Conservation (phyloP, 2,888 invertebrate species). For the Eupithecia vulgata region DNA sequence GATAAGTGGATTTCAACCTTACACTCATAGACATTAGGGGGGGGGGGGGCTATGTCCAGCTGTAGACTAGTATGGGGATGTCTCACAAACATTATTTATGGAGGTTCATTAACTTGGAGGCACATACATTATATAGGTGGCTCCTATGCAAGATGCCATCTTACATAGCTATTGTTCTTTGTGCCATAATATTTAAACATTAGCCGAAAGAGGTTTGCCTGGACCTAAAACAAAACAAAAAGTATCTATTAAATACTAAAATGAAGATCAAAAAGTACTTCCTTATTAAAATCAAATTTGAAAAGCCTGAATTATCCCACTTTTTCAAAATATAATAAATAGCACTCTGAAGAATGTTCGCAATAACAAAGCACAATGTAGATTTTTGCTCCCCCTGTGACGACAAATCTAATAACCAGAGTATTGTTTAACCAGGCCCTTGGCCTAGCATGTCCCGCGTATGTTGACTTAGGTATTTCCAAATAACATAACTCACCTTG, state of each 20-base stretch:
- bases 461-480: constrained; percentile 62
- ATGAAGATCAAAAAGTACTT: no score
- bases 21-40: background rate
- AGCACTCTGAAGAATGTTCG: constrained; percentile 11
- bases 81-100: background rate
- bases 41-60: no score
- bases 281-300: background rate
- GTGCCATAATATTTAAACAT: background rate
- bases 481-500: constrained; percentile 58
- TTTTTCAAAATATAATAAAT: background rate
- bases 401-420: constrained; percentile 60
- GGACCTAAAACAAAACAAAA: background rate
- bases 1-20: background rate
- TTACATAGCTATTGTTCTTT: no score
- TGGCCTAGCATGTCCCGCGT: constrained; percentile 52
- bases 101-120: no score
- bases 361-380: constrained; percentile 30
- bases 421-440: constrained; percentile 60
- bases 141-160: no score
- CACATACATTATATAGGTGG: no score
- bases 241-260: background rate
- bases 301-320: background rate
- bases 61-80: no score
- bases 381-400: constrained; percentile 29
- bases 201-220: background rate